Conservation (phyloP, 2,797 vertebrate species). For the Rhincodon typus region DNA sequence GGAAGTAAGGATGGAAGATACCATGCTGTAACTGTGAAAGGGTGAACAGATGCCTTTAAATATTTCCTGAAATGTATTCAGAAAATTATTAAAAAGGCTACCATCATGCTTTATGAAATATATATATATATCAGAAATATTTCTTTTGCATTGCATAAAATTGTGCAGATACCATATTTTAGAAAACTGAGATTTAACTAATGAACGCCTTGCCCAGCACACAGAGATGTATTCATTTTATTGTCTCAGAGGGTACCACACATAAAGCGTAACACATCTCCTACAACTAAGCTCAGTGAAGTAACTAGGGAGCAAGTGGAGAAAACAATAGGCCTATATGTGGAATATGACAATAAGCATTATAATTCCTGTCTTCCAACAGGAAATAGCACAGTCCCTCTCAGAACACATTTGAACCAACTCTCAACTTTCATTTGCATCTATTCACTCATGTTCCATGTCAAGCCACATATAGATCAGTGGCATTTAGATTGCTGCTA, state of each 20-base stretch:
- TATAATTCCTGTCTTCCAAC: slow-evolving; percentile 34
- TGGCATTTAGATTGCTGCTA: background rate
- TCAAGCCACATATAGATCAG: slow-evolving; percentile 26
- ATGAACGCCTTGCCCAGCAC: background rate
- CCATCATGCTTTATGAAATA: background rate
- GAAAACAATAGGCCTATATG: slow-evolving; percentile 43
- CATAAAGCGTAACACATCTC: slow-evolving; percentile 31
- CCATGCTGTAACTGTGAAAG: background rate
- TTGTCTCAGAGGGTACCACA: background rate
- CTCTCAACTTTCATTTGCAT: slow-evolving; percentile 31
- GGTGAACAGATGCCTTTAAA: background rate
- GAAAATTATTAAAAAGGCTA: background rate
- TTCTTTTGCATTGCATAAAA: background rate
- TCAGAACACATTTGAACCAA: slow-evolving; percentile 35
- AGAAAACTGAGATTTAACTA: background rate
- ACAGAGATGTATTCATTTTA: slow-evolving; percentile 22
- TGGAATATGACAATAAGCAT: background rate
- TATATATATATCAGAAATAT: background rate
- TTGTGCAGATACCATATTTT: too few relatives aligned
- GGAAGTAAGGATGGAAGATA: slow-evolving; percentile 22
- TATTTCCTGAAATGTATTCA: background rate
- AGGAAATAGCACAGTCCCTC: slow-evolving; percentile 29
- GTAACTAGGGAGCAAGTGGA: slow-evolving; percentile 38
- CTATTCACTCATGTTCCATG: background rate
- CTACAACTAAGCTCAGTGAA: slow-evolving; percentile 39